Percentiles rank a stretch among this genome's conserved stretches.
phyloP scores from a whole-genome alignment of 2,113 vertebrate genomes.

The Panurus biarmicus region DNA sequence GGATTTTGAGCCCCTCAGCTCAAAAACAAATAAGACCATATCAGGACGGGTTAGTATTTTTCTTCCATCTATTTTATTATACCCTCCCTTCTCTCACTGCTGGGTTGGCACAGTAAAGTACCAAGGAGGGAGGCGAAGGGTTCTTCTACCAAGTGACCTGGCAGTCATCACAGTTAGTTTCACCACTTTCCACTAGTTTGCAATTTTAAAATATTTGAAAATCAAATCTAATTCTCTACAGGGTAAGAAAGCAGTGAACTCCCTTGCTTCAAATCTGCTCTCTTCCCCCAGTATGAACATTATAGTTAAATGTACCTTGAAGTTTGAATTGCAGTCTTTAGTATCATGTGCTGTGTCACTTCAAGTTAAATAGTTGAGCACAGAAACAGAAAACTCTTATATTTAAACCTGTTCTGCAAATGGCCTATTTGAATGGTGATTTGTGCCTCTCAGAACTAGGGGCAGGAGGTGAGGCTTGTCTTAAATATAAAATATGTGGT shows the following conservation, averaged over 20 bases:
- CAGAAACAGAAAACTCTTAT: neutral
- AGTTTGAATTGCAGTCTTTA: neutral
- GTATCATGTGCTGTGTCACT: neutral
- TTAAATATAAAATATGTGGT: neutral
- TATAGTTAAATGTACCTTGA: neutral
- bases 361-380: neutral
- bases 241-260: neutral
- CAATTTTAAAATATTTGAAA: neutral
- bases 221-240: neutral
- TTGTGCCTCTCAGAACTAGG: neutral
- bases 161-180: neutral
- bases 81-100: neutral
- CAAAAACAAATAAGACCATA: conserved; percentile 89
- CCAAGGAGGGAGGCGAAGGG: neutral
- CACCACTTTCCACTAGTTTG: neutral
- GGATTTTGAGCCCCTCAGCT: conserved; percentile 97
- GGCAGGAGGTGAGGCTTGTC: neutral
- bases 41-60: conserved; percentile 86
- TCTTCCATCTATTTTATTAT: neutral
- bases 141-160: neutral
- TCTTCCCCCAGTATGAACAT: neutral
- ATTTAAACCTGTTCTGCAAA: neutral
- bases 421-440: neutral
- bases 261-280: neutral
- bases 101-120: neutral